Percentiles rank a stretch among this genome's conserved stretches.
These are phyloP conservation scores for Telmatochromis sp. DNA, from an alignment of 2,113 vertebrate genomes.

Conservation along the genomic window DNA sequence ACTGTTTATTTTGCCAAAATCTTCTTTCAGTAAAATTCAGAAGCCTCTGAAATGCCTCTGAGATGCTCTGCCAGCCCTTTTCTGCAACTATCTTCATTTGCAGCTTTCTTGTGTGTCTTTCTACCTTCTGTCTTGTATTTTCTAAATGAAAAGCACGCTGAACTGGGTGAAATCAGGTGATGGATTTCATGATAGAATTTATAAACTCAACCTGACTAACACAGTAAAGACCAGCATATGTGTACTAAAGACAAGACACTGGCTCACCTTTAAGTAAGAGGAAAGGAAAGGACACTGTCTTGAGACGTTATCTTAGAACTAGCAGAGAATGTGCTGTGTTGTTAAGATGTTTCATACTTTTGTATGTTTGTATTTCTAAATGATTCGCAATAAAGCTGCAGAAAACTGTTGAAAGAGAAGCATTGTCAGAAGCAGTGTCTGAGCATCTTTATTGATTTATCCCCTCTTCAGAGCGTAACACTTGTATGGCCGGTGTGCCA, in stretches of 20 bases:
- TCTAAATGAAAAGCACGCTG: not conserved
- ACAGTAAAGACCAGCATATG: not conserved
- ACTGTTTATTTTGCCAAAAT: not conserved
- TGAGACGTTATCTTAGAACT: not conserved
- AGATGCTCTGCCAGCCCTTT: not conserved
- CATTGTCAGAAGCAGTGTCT: not conserved
- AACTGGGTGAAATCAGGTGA: not conserved
- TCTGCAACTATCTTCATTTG: not conserved
- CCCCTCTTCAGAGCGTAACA: not conserved
- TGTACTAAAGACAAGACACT: not conserved
- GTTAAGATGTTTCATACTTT: not conserved
- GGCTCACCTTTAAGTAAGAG: not conserved
- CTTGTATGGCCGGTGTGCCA: not conserved
- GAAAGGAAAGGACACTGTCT: not conserved
- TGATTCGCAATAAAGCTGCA: not conserved
- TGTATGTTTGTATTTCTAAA: not conserved
- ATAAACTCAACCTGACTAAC: not conserved
- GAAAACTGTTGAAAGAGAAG: not conserved
- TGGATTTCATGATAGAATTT: not conserved
- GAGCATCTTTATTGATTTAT: not conserved
- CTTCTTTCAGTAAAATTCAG: not conserved
- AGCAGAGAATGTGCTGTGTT: not conserved
- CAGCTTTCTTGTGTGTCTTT: not conserved
- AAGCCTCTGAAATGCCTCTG: not conserved
- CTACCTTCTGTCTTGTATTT: not conserved